phyloP scores from a whole-genome alignment of 2,797 vertebrate genomes.

The Loris lydekkerianus region DNA sequence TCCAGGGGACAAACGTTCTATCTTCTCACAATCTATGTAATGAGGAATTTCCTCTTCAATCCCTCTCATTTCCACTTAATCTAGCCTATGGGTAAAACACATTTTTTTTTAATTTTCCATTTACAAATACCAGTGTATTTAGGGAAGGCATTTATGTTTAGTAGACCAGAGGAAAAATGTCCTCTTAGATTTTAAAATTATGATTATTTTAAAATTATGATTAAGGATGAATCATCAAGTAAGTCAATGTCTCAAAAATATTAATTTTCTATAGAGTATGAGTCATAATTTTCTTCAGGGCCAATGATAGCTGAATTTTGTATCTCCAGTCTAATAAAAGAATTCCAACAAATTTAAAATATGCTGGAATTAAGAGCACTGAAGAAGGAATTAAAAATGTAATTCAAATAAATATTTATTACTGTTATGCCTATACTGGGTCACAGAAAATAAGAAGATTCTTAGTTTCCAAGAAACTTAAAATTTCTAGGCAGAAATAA shows the following conservation, averaged over 20 bases:
- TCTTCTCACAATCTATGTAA: not conserved
- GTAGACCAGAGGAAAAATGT: not conserved
- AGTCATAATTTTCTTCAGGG: not conserved
- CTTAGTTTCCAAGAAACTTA: conserved; percentile 9
- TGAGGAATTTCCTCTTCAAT: conserved; percentile 53
- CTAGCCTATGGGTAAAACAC: conserved; percentile 40
- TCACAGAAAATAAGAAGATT: not conserved
- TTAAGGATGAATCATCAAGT: conserved; percentile 20
- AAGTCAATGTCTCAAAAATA: conserved; percentile 41
- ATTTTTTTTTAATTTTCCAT: conserved; percentile 65
- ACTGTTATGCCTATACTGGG: not conserved
- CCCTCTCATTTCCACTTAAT: conserved; percentile 45
- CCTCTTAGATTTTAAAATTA: conserved; percentile 45
- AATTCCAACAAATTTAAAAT: not conserved
- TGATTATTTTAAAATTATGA: conserved; percentile 43
- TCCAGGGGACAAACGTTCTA: not conserved
- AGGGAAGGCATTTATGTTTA: not conserved
- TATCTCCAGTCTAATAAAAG: not conserved
- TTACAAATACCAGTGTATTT: conserved; percentile 28
- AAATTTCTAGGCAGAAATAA: not conserved
- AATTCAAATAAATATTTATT: conserved; percentile 18
- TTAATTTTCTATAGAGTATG: not conserved
- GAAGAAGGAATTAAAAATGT: not conserved
- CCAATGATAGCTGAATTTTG: conserved; percentile 2
- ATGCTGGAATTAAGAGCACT: not conserved